Percentiles rank a stretch among this genome's conserved stretches.
Evolutionary conservation across 2,888 invertebrate species (phyloP).

Genomic region (Tachina grossa): DNA sequence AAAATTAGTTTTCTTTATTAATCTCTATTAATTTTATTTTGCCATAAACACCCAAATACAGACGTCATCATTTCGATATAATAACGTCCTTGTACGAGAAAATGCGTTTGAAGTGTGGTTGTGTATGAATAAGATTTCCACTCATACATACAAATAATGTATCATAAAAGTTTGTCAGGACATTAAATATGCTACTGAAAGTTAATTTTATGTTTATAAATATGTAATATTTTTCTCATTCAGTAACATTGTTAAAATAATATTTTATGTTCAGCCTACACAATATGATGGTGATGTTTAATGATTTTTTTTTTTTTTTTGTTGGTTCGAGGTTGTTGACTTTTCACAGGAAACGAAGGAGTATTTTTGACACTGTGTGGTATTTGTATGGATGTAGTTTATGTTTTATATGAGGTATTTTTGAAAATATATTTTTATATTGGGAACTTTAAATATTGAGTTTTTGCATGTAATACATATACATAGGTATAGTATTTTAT

Average conservation of each 20-base stretch:
- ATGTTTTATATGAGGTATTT: too few species aligned
- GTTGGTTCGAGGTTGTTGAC: too few species aligned
- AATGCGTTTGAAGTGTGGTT: neutral
- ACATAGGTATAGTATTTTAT: too few species aligned
- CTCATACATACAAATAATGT: constrained; percentile 11
- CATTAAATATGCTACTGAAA: constrained; percentile 18
- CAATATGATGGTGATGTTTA: too few species aligned
- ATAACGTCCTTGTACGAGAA: neutral
- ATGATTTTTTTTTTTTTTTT: too few species aligned
- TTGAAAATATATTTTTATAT: too few species aligned
- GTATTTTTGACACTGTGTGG: too few species aligned
- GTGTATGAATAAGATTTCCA: neutral
- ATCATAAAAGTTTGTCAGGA: constrained; percentile 10
- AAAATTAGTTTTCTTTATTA: neutral
- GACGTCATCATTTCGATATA: neutral
- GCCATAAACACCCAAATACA: neutral
- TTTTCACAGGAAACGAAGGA: too few species aligned
- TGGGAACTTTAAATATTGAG: too few species aligned
- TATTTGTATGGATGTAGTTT: too few species aligned
- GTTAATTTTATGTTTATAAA: neutral
- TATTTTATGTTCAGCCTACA: too few species aligned
- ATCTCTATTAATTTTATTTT: neutral
- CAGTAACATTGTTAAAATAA: neutral
- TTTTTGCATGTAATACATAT: too few species aligned
- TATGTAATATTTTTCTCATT: neutral